Conservation (phyloP, 2,888 invertebrate species). For the Acrobasis repandana region DNA sequence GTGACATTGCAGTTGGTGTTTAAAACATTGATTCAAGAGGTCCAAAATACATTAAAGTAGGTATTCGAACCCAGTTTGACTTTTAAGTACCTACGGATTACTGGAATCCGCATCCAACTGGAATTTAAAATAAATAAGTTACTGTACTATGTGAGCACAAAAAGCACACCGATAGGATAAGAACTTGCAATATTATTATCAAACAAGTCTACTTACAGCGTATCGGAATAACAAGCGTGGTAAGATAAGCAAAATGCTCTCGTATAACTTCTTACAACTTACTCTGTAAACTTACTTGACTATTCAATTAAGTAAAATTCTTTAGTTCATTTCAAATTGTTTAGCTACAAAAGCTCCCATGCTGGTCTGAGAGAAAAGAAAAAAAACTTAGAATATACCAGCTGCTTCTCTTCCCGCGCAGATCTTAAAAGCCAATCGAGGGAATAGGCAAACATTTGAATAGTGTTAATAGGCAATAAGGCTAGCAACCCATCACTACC, state of each 20-base stretch:
- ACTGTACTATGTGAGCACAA: not conserved
- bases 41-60: no score
- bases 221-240: slow-evolving; percentile 3
- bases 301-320: not conserved
- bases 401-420: no score
- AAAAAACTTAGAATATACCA: no score
- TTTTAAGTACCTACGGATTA: no score
- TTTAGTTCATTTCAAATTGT: not conserved
- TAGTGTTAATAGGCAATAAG: no score
- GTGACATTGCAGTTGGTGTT: not conserved
- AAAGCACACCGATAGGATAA: slow-evolving; percentile 5
- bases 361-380: no score
- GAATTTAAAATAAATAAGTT: not conserved
- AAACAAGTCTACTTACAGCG: slow-evolving; percentile 2
- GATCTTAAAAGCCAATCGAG: no score
- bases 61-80: no score
- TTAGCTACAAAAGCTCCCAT: not conserved
- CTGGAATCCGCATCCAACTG: not conserved
- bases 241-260: slow-evolving; percentile 4
- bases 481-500: no score
- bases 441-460: no score
- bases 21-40: not conserved
- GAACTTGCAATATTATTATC: slow-evolving; percentile 3
- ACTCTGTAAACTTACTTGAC: no score
- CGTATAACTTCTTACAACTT: slow-evolving; percentile 1